These are phyloP conservation scores for Dysmachus trigonus DNA, from an alignment of 2,888 invertebrate genomes.

Conservation along the genomic window DNA sequence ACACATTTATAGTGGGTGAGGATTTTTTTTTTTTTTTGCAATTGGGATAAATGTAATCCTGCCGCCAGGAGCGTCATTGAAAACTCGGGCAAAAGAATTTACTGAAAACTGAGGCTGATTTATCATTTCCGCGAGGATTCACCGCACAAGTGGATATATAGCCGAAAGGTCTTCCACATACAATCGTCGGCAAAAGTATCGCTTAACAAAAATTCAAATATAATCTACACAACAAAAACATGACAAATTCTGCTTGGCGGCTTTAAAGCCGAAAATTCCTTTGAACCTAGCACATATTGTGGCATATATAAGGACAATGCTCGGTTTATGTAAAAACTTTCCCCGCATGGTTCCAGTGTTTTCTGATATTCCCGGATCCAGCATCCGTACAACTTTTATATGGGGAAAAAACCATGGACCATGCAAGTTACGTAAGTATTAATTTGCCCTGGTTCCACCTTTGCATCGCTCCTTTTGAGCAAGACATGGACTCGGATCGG, in stretches of 20 bases:
- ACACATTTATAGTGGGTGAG: neutral
- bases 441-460: neutral
- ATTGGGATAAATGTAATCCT: neutral
- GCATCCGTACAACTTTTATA: neutral
- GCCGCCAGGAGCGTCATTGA: neutral
- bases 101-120: slow-evolving; percentile 1
- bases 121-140: neutral
- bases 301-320: slow-evolving; percentile 10
- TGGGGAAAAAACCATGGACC: neutral
- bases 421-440: slow-evolving; percentile 9
- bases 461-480: neutral
- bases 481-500: neutral
- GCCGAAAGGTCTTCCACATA: neutral
- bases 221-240: slow-evolving; percentile 10
- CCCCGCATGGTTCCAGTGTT: neutral
- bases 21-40: neutral
- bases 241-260: neutral
- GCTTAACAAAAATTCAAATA: slow-evolving; percentile 14
- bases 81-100: neutral
- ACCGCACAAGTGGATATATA: neutral
- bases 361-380: neutral
- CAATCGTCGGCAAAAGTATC: neutral
- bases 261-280: neutral
- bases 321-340: slow-evolving; percentile 3
- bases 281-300: neutral